Evolutionary conservation across 2,888 invertebrate genomes (phyloP).

Genomic region (Acanthosepion esculentum): DNA sequence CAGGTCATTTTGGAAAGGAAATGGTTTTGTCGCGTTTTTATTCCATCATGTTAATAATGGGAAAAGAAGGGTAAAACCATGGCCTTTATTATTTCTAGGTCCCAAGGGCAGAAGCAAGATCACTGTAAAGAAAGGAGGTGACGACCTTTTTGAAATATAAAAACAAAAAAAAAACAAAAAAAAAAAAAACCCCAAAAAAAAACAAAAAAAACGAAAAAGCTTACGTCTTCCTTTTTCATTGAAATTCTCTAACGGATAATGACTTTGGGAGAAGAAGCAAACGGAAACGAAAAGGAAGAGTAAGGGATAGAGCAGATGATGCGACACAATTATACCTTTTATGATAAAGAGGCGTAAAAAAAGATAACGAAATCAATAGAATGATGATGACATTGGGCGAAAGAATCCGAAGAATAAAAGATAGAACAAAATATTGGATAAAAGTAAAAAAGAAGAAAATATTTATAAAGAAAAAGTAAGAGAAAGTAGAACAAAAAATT

Average conservation of each 20-base stretch:
- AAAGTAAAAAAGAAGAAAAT: not conserved
- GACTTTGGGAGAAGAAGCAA: not conserved
- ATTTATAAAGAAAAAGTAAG: not conserved
- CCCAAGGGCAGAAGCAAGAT: not conserved
- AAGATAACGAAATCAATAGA: not conserved
- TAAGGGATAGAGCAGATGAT: not conserved
- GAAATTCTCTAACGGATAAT: not conserved
- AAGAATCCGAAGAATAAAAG: not conserved
- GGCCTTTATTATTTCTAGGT: not conserved
- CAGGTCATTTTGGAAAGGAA: constrained; percentile 33
- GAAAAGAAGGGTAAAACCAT: not conserved
- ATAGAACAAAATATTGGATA: not conserved
- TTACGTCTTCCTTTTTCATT: not conserved
- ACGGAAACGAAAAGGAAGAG: not conserved
- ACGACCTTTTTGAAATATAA: constrained; percentile 17
- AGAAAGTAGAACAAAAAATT: not conserved
- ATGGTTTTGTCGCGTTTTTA: constrained; percentile 3
- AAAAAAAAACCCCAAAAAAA: too few species aligned
- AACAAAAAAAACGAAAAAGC: not conserved
- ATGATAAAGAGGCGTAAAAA: not conserved
- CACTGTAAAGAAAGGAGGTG: not conserved
- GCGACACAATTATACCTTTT: not conserved
- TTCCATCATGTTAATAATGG: not conserved
- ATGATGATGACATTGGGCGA: not conserved
- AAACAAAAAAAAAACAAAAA: too few species aligned